Evolutionary conservation across 2,113 vertebrate species (phyloP).

Genomic region (Dicerorhinus sumatrensis): DNA sequence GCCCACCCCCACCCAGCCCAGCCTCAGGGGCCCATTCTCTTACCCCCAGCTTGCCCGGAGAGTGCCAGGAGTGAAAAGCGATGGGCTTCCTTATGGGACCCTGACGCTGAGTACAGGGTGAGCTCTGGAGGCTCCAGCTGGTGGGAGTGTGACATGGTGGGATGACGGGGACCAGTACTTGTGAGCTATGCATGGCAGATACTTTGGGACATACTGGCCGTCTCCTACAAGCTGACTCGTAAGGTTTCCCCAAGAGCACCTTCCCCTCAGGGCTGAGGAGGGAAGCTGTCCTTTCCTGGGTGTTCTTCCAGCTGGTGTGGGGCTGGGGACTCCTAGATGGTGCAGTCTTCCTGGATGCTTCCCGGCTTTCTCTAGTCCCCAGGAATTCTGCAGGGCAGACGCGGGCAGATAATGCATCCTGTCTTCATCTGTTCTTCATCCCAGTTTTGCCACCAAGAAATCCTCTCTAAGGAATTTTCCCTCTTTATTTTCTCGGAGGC

Average conservation of each 20-base stretch:
- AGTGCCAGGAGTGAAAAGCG: rapidly evolving
- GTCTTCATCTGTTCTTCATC: background rate
- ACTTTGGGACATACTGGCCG: rapidly evolving
- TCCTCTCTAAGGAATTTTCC: background rate
- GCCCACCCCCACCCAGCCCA: too few species aligned
- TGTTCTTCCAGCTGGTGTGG: background rate
- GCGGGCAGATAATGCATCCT: background rate
- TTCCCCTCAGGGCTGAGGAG: background rate
- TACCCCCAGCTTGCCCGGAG: too few species aligned
- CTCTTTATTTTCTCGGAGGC: background rate
- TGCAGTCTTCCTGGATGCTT: background rate
- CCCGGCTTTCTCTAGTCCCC: background rate
- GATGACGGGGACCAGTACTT: rapidly evolving
- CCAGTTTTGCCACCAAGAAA: background rate
- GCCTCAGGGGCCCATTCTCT: background rate
- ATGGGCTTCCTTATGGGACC: rapidly evolving
- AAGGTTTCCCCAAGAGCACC: background rate
- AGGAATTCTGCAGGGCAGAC: background rate
- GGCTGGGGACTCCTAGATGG: background rate
- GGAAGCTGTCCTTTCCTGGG: background rate
- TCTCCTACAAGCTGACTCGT: background rate
- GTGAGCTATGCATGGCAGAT: rapidly evolving
- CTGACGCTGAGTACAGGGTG: rapidly evolving
- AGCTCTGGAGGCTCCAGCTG: background rate
- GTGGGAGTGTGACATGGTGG: rapidly evolving